phyloP scores from a whole-genome alignment of 2,888 invertebrate species.

The Trachelus iudaicus region DNA sequence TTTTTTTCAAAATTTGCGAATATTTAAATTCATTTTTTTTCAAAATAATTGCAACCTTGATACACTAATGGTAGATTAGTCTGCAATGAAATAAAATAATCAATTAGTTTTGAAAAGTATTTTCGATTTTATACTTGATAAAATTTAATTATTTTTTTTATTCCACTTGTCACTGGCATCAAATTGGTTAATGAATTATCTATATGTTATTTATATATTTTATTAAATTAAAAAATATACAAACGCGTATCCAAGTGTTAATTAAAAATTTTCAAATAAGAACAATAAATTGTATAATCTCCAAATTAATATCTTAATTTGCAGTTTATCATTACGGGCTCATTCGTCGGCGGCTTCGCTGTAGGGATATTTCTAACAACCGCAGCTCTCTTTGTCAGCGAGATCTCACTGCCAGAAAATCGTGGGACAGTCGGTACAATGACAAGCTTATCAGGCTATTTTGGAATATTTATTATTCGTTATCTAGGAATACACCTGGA shows the following conservation, averaged over 20 bases:
- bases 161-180: not conserved
- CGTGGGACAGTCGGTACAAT: slow-evolving; percentile 29
- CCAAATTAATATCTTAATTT: not conserved
- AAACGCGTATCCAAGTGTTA: no score
- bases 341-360: slow-evolving; percentile 35
- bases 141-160: not conserved
- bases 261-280: not conserved
- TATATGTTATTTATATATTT: not conserved
- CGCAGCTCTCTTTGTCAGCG: slow-evolving; percentile 37
- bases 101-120: not conserved
- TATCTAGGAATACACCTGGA: slow-evolving; percentile 23
- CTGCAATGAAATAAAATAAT: not conserved
- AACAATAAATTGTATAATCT: not conserved
- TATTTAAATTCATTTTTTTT: not conserved
- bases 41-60: not conserved
- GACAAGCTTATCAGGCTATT: slow-evolving; percentile 30
- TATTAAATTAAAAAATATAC: no score
- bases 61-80: not conserved
- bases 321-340: slow-evolving; percentile 30
- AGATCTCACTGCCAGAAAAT: slow-evolving; percentile 31
- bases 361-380: slow-evolving; percentile 36
- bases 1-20: not conserved
- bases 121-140: not conserved
- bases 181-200: not conserved
- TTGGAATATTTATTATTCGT: slow-evolving; percentile 31